Percentiles rank a stretch among this genome's conserved stretches.
These are phyloP conservation scores for Ceuthmochares aereus DNA, from an alignment of 2,113 vertebrate genomes.

Conservation along the genomic window DNA sequence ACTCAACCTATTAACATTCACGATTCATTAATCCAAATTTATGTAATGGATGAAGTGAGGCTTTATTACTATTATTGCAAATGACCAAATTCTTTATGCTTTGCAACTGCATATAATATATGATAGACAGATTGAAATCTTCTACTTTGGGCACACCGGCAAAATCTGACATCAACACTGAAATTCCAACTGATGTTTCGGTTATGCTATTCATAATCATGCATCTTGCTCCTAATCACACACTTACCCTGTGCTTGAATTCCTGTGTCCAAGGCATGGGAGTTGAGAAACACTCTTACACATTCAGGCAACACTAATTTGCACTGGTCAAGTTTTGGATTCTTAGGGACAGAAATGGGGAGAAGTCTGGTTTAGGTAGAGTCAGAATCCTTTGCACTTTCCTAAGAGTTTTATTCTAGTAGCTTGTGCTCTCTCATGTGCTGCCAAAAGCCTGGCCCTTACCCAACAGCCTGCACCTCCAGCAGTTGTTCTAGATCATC, in stretches of 20 bases:
- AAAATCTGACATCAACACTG: neutral
- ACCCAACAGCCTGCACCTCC: neutral
- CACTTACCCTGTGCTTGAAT: neutral
- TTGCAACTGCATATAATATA: neutral
- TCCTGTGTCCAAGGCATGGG: too few relatives aligned
- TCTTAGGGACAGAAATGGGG: accelerated
- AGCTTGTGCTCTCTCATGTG: accelerated
- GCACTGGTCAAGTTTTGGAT: neutral
- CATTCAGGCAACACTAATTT: neutral
- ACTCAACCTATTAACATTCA: neutral
- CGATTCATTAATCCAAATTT: constrained; percentile 38
- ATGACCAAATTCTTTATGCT: neutral
- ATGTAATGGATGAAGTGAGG: neutral
- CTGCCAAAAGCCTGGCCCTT: neutral
- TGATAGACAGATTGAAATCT: neutral
- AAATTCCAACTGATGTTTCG: neutral
- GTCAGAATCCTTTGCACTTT: neutral
- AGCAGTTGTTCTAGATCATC: accelerated
- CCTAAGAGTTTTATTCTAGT: neutral
- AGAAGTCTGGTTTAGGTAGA: neutral
- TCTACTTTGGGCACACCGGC: neutral
- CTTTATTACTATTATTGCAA: constrained; percentile 24
- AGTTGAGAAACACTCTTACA: neutral
- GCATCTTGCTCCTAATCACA: neutral
- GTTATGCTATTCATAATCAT: neutral